phyloP scores from a whole-genome alignment of 2,113 vertebrate genomes.

The Sterna hirundo region DNA sequence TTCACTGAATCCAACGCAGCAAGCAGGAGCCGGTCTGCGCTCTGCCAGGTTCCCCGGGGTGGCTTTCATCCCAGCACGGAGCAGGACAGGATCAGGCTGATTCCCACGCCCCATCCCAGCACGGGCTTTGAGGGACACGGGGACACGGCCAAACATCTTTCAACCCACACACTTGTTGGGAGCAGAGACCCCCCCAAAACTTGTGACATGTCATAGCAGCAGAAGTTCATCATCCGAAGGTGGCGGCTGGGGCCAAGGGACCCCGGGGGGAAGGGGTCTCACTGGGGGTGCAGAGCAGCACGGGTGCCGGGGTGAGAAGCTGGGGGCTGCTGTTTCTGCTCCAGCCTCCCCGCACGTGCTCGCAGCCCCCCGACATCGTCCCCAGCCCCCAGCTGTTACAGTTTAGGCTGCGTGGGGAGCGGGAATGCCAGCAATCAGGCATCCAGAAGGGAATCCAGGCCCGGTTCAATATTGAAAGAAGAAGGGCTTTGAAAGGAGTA shows the following conservation, averaged over 20 bases:
- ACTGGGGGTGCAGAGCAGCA: rapidly evolving
- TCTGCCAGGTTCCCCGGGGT: not conserved
- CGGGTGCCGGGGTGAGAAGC: rapidly evolving
- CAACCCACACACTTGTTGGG: not conserved
- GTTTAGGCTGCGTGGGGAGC: conserved; percentile 24
- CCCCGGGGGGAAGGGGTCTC: rapidly evolving
- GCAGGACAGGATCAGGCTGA: not conserved
- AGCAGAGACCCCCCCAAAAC: not conserved
- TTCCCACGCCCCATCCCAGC: not conserved
- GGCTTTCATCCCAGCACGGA: not conserved
- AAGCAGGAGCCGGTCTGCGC: not conserved
- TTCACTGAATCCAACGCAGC: not conserved
- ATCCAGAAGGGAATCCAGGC: conserved; percentile 57
- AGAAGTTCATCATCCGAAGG: rapidly evolving
- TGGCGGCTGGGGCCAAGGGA: not conserved
- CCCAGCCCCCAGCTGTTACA: conserved; percentile 48
- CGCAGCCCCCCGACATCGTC: not conserved
- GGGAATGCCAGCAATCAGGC: conserved; percentile 60
- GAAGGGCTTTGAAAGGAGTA: conserved; percentile 56
- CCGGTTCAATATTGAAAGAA: conserved; percentile 52
- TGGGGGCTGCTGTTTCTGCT: not conserved
- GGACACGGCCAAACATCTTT: not conserved
- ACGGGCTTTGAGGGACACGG: rapidly evolving
- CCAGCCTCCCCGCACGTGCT: not conserved
- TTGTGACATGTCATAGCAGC: not conserved